A percentile compares a stretch with the other conserved stretches of the same genome.
Evolutionary conservation across 1,140 invertebrate genomes (phyloP).

Genomic region (Drosophila nigrodunni): DNA sequence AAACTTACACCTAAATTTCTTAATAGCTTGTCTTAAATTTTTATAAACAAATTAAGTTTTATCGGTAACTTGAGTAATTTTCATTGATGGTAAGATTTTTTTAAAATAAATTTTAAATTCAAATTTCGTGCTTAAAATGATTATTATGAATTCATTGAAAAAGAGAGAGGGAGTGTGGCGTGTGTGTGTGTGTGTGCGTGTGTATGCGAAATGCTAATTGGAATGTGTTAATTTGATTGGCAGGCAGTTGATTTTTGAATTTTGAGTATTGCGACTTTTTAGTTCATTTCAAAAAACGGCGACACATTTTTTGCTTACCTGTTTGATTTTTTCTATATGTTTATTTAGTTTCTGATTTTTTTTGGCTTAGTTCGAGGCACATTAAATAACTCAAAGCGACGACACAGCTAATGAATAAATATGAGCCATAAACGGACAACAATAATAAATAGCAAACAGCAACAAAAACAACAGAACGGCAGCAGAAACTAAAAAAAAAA

Average conservation of each 20-base stretch:
- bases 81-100: not conserved
- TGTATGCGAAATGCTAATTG: conserved; percentile 69
- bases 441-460: conserved; percentile 40
- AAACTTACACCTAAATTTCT: too few relatives aligned
- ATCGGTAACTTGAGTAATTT: not conserved
- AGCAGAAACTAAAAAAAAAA: conserved; percentile 41
- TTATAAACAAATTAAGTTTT: too few relatives aligned
- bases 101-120: not conserved
- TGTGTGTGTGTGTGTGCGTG: conserved; percentile 27
- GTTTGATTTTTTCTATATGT: conserved; percentile 9
- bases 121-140: not conserved
- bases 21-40: too few relatives aligned
- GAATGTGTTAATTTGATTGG: conserved; percentile 82
- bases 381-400: conserved; percentile 59
- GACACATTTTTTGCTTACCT: conserved; percentile 35
- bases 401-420: conserved; percentile 75
- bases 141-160: not conserved
- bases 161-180: not conserved
- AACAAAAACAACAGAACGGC: conserved; percentile 14
- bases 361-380: conserved; percentile 48
- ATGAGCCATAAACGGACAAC: conserved; percentile 66
- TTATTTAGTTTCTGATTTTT: conserved; percentile 19
- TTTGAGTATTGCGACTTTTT: conserved; percentile 41
- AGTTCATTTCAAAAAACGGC: conserved; percentile 22
- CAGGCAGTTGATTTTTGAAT: conserved; percentile 56